phyloP scores from a whole-genome alignment of 2,888 invertebrate species.

The Hoplodrina ambigua region DNA sequence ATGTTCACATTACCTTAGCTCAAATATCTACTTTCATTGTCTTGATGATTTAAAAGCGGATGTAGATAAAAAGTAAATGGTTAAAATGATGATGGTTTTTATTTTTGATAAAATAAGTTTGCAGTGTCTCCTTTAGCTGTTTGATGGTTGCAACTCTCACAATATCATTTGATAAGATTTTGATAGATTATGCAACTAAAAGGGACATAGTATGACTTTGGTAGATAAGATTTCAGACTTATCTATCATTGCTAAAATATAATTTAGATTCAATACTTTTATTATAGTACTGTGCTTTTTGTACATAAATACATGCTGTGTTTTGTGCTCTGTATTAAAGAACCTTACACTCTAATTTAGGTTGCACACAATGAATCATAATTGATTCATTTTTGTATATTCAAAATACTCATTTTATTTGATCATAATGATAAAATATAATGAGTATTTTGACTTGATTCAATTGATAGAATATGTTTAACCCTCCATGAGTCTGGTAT shows the following conservation, averaged over 20 bases:
- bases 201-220: not conserved
- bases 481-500: no score
- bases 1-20: conserved; percentile 11
- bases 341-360: not conserved
- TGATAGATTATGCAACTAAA: conserved; percentile 32
- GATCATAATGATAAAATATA: no score
- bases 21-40: conserved; percentile 22
- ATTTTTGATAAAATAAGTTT: not conserved
- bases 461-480: no score
- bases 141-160: not conserved
- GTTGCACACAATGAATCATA: not conserved
- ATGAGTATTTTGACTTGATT: no score
- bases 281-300: not conserved
- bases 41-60: not conserved
- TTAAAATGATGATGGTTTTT: not conserved
- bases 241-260: conserved; percentile 2
- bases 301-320: not conserved
- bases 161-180: conserved; percentile 23
- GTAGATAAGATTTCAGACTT: conserved; percentile 17
- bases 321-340: not conserved
- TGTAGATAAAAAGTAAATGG: not conserved
- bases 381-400: not conserved
- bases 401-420: not conserved
- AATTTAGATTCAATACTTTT: conserved; percentile 2
- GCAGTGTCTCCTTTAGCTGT: not conserved